A percentile compares a stretch with the other conserved stretches of the same genome.
Evolutionary conservation across 2,113 vertebrate species (phyloP).

Genomic region (Silurus glanis): DNA sequence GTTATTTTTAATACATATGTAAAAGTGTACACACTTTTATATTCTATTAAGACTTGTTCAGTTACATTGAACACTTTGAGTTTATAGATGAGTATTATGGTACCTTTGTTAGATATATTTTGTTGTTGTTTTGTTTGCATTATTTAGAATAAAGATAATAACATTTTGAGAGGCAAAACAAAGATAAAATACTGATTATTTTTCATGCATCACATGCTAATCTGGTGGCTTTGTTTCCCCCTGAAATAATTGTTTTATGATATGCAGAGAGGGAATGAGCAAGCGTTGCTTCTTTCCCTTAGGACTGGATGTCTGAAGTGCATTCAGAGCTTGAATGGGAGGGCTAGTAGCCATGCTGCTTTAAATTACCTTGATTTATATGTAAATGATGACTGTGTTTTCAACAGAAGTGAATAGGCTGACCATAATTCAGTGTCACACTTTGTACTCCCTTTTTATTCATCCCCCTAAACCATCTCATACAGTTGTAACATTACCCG

Average conservation of each 20-base stretch:
- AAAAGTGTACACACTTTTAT: slow-evolving; percentile 13
- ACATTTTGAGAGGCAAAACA: slow-evolving; percentile 28
- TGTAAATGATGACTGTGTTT: slow-evolving; percentile 70
- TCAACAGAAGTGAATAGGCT: slow-evolving; percentile 61
- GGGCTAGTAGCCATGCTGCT: slow-evolving; percentile 47
- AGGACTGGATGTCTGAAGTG: slow-evolving; percentile 36
- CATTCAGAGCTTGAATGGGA: slow-evolving; percentile 58
- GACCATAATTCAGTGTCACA: slow-evolving; percentile 59
- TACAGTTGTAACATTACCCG: slow-evolving; percentile 33
- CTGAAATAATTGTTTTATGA: slow-evolving; percentile 53
- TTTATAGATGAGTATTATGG: slow-evolving; percentile 60
- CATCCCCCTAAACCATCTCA: slow-evolving; percentile 48
- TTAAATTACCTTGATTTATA: slow-evolving; percentile 73
- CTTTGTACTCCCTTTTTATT: slow-evolving; percentile 56
- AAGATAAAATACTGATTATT: slow-evolving; percentile 1
- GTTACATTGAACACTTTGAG: slow-evolving; percentile 46
- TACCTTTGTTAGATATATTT: not conserved
- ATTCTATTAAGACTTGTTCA: slow-evolving; percentile 49
- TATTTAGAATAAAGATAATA: slow-evolving; percentile 10
- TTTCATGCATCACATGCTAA: slow-evolving; percentile 7
- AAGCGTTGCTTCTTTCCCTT: slow-evolving; percentile 57
- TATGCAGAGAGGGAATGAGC: slow-evolving; percentile 44
- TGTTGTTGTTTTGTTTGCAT: not conserved
- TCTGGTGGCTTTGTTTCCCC: slow-evolving; percentile 31
- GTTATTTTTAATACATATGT: not conserved